Evolutionary conservation across 2,888 invertebrate species (phyloP).

Genomic region (Brachyptera putata): DNA sequence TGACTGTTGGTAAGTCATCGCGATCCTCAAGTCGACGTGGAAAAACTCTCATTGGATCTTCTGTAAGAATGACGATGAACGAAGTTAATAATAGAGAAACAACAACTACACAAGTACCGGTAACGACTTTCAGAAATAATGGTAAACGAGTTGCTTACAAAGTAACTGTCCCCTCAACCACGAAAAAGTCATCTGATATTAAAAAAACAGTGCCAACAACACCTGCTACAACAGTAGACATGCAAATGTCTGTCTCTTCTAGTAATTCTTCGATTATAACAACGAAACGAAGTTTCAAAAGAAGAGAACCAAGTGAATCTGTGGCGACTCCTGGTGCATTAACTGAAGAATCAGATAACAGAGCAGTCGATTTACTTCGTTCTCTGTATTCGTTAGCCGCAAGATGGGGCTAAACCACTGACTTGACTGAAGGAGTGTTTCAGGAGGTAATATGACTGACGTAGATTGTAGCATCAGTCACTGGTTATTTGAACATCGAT

Average conservation of each 20-base stretch:
- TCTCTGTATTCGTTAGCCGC: conserved; percentile 81
- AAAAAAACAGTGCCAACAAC: conserved; percentile 46
- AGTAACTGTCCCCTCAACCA: conserved; percentile 10
- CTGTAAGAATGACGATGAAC: conserved; percentile 41
- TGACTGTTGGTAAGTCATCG: conserved; percentile 38
- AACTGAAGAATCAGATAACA: conserved; percentile 56
- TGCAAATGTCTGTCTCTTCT: conserved; percentile 45
- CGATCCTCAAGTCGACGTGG: conserved; percentile 37
- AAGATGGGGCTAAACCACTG: conserved; percentile 57
- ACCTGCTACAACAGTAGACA: conserved; percentile 38
- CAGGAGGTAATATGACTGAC: no score
- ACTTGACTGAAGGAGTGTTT: background rate
- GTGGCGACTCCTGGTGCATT: conserved; percentile 42
- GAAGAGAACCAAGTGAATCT: conserved; percentile 36
- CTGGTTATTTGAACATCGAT: no score
- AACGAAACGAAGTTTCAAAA: background rate
- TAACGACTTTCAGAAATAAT: conserved; percentile 15
- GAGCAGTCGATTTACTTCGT: conserved; percentile 76
- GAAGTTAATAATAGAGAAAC: background rate
- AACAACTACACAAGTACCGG: conserved; percentile 3
- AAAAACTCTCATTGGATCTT: conserved; percentile 38
- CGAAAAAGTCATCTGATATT: conserved; percentile 38
- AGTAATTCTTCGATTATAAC: conserved; percentile 38
- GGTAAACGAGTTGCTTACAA: conserved; percentile 12
- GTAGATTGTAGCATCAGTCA: no score